These are phyloP conservation scores for Drosophila arawakana DNA, from an alignment of 1,140 invertebrate genomes.

Conservation along the genomic window DNA sequence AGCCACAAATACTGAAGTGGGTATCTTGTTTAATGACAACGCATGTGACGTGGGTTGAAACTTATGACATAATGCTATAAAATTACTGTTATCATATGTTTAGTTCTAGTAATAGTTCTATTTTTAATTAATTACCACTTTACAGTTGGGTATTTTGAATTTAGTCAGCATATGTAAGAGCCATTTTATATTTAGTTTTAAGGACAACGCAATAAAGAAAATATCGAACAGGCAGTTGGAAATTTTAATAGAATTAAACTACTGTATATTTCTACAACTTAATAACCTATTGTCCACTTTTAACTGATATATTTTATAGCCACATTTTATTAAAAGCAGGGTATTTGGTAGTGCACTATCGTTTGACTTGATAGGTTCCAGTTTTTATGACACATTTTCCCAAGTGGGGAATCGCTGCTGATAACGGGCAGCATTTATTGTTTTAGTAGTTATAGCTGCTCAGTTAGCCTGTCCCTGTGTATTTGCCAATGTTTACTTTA, in stretches of 20 bases:
- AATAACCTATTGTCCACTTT: no score
- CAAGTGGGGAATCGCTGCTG: slow-evolving; percentile 58
- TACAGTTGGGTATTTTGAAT: neutral
- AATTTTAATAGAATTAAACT: no score
- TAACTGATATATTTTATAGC: neutral
- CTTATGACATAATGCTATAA: slow-evolving; percentile 12
- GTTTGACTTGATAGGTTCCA: neutral
- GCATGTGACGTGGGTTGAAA: neutral
- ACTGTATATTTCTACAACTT: no score
- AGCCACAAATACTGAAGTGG: neutral
- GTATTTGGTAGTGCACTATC: slow-evolving; percentile 11
- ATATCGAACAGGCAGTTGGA: no score
- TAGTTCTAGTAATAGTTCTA: neutral
- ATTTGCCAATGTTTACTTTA: slow-evolving; percentile 71
- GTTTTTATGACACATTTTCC: slow-evolving; percentile 79
- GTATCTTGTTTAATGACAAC: slow-evolving; percentile 16
- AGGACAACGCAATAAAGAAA: neutral
- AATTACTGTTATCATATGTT: slow-evolving; percentile 2
- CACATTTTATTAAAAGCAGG: slow-evolving; percentile 2
- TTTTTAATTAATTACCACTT: neutral
- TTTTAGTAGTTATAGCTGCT: neutral
- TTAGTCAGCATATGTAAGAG: neutral
- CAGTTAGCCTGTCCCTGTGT: slow-evolving; percentile 30
- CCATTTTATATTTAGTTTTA: neutral
- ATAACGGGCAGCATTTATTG: slow-evolving; percentile 62